Base-by-base conservation (phyloP, 2,888 invertebrate genomes). In the Hirudinaria manillensis region DNA sequence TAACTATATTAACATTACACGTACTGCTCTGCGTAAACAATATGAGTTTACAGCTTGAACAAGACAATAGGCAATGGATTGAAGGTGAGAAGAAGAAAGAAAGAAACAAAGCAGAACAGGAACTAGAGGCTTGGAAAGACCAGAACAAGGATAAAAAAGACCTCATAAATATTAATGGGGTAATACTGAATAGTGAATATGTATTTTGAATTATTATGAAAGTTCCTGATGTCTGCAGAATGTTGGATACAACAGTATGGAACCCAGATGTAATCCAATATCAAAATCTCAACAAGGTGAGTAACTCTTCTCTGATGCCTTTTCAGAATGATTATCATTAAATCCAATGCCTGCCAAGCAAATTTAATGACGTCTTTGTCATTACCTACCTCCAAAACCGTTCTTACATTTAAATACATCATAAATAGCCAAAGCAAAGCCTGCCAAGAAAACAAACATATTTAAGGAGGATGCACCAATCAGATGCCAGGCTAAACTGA, bases 61-160 rank as follows among this genome's bases (percentile, higher is more conserved):
- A 88, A 0, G 85, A 86, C 78, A 88, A 88, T 70, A 88, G 90
- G 77, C 84, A 88, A 61, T 82, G 88, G 78, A 91, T 92, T 85
- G 89, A 91, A 76, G 83, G 86, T 0, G 87, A 90, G 70, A 89
- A 89, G 81, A 88, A 90, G 78, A 82, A 84, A 0, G 90, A 91
- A 82, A 88, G 89, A 78, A 85, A 87, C 70, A 87, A 87, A 81
- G 90, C 90, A 2, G 89, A 91, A 87, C 87, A 88, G 0, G 89
- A 90, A 78, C 84, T 92, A 65, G 89, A 90, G 81, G 86, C 88
- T 75, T 91, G 84, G 84, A 85, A 85, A 80, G 82, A 83, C 68
- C 80, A 82, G 77, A 83, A 68, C 36, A 68, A 34, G 0, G n/a
- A 68, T 36, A 4, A 34, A 7, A 68, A 68, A 6, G 29, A 61